Evolutionary conservation across 2,113 vertebrate genomes (phyloP), one percentile per base, ranked within the genome.

Genomic region (Aspidoscelis tigris): DNA sequence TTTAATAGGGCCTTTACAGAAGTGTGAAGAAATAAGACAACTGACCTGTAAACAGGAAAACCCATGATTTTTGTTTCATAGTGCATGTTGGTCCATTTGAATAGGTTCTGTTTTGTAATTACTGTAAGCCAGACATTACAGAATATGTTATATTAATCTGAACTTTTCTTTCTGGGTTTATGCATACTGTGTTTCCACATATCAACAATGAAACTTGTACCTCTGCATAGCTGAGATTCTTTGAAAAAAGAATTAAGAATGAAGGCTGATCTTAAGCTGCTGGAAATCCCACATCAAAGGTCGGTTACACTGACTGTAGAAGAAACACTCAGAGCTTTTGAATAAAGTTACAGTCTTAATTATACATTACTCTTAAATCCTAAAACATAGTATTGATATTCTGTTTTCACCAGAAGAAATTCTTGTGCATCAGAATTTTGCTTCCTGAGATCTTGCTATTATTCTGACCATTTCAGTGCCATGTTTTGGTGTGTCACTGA

Each of bases 1-100:
- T 80, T 26, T 74, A 58, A 89, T 72, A 78, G 10, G 47, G 47
- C 47, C 47, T 50, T 58, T 1, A 10, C 18, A 12, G n/a, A 1
- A 81, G 65, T 26, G 47, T 41, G 7, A 7, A 81, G 33, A 0
- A 22, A 82, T 80, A 33, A 89, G 33, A 74, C 47, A 80, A 68
- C 0, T 68, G 10, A 0, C 33, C 82, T 79, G 83, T 21, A 82
- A 39, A 0, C 8, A 70, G 9, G 20, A 44, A 44, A 39, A 58
- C 0, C 0, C 74, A 80, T 80, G 75, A 65, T 91, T 58, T 61
- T 89, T 88, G 65, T 58, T 9, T 86, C 14, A 26, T 84, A 77
- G 66, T 64, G 81, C 80, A 47, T 66, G 81, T 89, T 92, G 90
- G 92, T 90, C 88, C 55, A 85, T 88, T 92, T 92, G 87, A 88